Conservation (phyloP, 2,113 vertebrate species). For the Genyomyrus donnyi region DNA sequence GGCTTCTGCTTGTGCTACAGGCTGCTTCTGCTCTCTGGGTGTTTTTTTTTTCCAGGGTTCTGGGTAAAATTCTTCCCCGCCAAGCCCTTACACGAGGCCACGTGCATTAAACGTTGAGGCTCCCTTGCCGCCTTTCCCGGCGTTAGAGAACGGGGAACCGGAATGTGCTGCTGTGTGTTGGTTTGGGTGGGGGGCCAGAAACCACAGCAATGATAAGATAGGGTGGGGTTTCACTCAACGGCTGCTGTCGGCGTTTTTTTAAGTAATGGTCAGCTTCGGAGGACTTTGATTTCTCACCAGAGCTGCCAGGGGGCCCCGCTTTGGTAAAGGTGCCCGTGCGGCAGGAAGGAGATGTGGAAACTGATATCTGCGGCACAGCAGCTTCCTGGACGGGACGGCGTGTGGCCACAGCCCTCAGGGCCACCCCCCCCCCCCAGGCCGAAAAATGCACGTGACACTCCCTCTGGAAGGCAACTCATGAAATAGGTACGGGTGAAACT, state of each 20-base stretch:
- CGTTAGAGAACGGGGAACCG: neutral
- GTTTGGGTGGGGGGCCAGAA: neutral
- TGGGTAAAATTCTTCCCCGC: neutral
- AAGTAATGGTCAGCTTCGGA: neutral
- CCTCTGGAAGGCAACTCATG: neutral
- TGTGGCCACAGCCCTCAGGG: neutral
- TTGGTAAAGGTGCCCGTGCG: neutral
- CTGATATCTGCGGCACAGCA: neutral
- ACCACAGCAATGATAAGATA: neutral
- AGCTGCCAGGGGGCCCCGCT: neutral
- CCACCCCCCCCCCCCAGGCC: neutral
- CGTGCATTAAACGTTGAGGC: neutral
- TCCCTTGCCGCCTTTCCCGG: neutral
- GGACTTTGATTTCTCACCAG: neutral
- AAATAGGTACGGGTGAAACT: neutral
- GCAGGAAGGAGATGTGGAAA: neutral
- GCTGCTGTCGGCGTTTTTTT: neutral
- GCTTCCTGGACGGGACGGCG: neutral
- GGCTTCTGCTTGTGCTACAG: conserved; percentile 21
- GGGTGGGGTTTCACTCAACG: neutral
- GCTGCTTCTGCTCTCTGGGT: conserved; percentile 11
- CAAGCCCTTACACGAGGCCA: neutral
- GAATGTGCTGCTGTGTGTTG: neutral
- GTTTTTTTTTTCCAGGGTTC: neutral
- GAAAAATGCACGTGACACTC: neutral